phyloP scores from a whole-genome alignment of 2,113 vertebrate species.

The Grus americana region DNA sequence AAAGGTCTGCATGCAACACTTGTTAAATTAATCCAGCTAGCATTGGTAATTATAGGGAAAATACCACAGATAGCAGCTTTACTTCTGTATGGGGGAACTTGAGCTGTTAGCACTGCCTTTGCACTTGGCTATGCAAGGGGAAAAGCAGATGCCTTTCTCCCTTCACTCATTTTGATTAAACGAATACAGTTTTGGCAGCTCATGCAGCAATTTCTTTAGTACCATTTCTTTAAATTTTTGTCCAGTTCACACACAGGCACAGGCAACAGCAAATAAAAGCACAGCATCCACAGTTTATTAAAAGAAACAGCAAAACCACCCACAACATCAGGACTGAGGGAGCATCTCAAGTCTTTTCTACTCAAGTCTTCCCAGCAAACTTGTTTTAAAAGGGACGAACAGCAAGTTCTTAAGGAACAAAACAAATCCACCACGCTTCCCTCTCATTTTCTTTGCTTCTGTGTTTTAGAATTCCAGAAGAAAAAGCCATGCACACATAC shows the following conservation, averaged over 20 bases:
- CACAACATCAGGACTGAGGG: background rate
- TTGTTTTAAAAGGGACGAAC: background rate
- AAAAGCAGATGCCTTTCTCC: background rate
- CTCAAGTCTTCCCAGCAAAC: background rate
- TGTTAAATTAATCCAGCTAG: background rate
- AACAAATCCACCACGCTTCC: background rate
- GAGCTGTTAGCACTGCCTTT: background rate
- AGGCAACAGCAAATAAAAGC: background rate
- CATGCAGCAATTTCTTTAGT: background rate
- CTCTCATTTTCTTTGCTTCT: background rate
- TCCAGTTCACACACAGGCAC: background rate
- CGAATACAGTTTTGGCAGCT: background rate
- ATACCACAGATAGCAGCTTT: background rate
- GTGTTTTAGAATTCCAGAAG: background rate
- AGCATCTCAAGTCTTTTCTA: background rate
- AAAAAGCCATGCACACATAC: background rate
- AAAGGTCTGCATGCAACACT: background rate
- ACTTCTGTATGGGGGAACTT: background rate
- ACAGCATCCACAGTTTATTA: background rate
- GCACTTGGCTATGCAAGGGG: background rate
- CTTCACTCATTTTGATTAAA: background rate
- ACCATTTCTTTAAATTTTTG: background rate
- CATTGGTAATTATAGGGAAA: background rate
- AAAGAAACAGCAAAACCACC: background rate
- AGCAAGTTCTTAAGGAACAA: slow-evolving; percentile 6